Evolutionary conservation across 2,888 invertebrate species (phyloP).

Genomic region (Argyresthia goedartella): DNA sequence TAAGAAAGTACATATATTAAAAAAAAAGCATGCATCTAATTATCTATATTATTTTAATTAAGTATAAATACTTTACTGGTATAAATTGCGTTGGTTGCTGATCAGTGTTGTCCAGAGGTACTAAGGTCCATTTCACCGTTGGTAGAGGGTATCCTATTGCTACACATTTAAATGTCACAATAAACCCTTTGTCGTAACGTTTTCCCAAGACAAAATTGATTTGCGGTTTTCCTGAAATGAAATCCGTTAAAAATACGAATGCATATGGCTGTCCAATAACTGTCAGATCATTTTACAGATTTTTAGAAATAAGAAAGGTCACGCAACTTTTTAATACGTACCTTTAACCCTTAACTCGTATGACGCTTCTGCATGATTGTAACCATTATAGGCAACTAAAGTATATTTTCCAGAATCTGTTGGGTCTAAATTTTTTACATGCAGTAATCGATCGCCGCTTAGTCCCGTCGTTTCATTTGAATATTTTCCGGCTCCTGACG

Average conservation of each 20-base stretch:
- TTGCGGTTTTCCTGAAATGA: neutral
- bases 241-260: neutral
- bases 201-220: neutral
- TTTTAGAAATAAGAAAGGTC: no score
- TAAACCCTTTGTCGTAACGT: neutral
- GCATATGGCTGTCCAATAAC: neutral
- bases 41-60: neutral
- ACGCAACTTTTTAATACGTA: slow-evolving; percentile 15
- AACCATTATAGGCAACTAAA: slow-evolving; percentile 28
- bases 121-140: slow-evolving; percentile 33
- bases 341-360: slow-evolving; percentile 29
- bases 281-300: no score
- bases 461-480: neutral
- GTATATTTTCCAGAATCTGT: slow-evolving; percentile 34
- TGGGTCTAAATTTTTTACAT: neutral
- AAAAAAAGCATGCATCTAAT: neutral
- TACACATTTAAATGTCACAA: slow-evolving; percentile 28
- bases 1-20: slow-evolving; percentile 4
- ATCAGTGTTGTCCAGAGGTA: neutral
- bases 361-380: slow-evolving; percentile 17
- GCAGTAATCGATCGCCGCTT: no score
- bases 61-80: neutral
- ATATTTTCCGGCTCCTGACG: slow-evolving; percentile 2
- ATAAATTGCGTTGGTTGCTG: neutral
- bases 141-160: slow-evolving; percentile 42